phyloP scores from a whole-genome alignment of 2,113 vertebrate species.

The Mirounga angustirostris region DNA sequence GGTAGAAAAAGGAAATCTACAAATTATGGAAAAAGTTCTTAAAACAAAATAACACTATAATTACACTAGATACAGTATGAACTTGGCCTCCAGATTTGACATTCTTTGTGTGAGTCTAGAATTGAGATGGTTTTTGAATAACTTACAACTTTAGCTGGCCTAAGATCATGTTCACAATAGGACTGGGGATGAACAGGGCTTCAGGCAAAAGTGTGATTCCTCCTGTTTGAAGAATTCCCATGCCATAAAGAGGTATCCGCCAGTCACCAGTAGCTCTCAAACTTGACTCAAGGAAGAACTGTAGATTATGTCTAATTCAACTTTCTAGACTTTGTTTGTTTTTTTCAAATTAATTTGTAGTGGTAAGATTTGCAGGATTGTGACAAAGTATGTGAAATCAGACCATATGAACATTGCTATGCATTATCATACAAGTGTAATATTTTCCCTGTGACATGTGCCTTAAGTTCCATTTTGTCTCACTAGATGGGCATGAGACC shows the following conservation, averaged over 20 bases:
- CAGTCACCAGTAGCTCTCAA: neutral
- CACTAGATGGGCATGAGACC: neutral
- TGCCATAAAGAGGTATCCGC: neutral
- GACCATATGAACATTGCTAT: neutral
- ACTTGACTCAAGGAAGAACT: neutral
- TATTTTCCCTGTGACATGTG: neutral
- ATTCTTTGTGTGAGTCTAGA: neutral
- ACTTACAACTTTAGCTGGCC: neutral
- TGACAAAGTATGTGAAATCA: neutral
- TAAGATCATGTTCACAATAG: neutral
- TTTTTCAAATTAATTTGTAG: neutral
- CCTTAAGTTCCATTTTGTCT: neutral
- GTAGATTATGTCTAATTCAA: neutral
- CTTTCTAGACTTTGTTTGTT: neutral
- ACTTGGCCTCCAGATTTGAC: neutral
- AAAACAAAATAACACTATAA: neutral
- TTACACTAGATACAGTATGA: neutral
- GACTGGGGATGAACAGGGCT: neutral
- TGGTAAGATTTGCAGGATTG: neutral
- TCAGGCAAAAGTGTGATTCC: neutral
- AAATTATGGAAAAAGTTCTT: neutral
- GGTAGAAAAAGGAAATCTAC: neutral
- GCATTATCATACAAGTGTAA: neutral
- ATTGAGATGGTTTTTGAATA: neutral
- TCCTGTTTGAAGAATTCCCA: neutral